phyloP scores from a whole-genome alignment of 2,113 vertebrate genomes.

The Mola mola region DNA sequence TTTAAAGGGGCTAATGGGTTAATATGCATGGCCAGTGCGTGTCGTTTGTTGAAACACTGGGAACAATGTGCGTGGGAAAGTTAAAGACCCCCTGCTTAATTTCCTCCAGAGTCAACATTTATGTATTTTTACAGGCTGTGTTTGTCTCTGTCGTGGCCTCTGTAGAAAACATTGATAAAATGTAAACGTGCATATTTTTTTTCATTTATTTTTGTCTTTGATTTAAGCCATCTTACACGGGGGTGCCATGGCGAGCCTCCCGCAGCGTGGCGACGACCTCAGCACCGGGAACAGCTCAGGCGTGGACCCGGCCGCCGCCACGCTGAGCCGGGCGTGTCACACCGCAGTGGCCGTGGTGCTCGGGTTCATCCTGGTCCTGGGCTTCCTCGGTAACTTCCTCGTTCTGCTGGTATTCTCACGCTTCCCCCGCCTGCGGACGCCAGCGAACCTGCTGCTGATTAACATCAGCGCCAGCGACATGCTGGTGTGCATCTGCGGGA shows the following conservation, averaged over 20 bases:
- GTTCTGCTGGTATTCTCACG: constrained; percentile 56
- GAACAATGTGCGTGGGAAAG: too few species aligned
- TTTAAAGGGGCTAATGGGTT: too few species aligned
- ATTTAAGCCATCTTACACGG: too few species aligned
- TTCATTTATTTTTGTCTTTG: too few species aligned
- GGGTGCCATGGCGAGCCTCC: constrained; percentile 29
- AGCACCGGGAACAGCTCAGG: constrained; percentile 28
- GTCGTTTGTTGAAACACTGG: too few species aligned
- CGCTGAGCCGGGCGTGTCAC: constrained; percentile 42
- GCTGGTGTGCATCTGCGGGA: constrained; percentile 63
- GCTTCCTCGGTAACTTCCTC: constrained; percentile 58
- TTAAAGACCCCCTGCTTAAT: too few species aligned
- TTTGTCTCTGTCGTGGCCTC: too few species aligned
- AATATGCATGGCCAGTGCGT: too few species aligned
- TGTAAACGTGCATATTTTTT: too few species aligned
- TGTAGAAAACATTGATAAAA: too few species aligned
- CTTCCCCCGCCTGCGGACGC: constrained; percentile 50
- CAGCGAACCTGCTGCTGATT: constrained; percentile 52
- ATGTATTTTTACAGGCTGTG: too few species aligned
- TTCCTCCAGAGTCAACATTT: too few species aligned
- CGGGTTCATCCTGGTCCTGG: constrained; percentile 59
- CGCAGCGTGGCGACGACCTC: constrained; percentile 47
- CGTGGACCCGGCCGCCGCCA: neutral
- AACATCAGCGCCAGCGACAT: constrained; percentile 68
- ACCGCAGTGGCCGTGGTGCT: constrained; percentile 38